These are phyloP conservation scores for Oreohelix idahoensis DNA, from an alignment of 1,140 invertebrate species.

Conservation along the genomic window DNA sequence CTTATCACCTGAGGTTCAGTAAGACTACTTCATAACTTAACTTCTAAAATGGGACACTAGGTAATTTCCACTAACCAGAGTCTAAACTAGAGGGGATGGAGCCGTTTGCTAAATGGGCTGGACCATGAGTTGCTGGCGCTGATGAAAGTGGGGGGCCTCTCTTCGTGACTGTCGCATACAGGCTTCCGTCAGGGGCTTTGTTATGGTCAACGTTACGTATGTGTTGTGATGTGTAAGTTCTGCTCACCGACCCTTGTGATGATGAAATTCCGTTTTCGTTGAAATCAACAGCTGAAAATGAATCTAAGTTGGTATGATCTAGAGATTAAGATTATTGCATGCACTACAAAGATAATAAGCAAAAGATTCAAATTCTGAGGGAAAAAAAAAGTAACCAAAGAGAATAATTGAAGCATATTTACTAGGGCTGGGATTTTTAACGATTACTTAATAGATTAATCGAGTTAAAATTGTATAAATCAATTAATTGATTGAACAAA, in stretches of 20 bases:
- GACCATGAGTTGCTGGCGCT: neutral
- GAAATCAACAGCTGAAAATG: conserved; percentile 41
- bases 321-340: no score
- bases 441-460: no score
- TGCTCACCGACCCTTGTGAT: conserved; percentile 25
- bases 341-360: no score
- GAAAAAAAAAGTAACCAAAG: no score
- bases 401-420: no score
- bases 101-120: conserved; percentile 48
- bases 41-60: no score
- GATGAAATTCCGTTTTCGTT: conserved; percentile 47
- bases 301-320: neutral
- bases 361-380: no score
- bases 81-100: conserved; percentile 61
- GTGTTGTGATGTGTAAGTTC: conserved; percentile 74
- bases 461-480: no score
- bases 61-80: conserved; percentile 59
- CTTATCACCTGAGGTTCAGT: no score
- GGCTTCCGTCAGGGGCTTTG: conserved; percentile 87
- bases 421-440: no score
- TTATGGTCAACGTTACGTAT: conserved; percentile 72
- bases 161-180: conserved; percentile 82
- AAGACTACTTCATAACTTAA: no score
- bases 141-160: conserved; percentile 35
- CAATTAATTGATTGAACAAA: no score